Evolutionary conservation across 2,888 invertebrate species (phyloP).

Genomic region (Andrena minutula): DNA sequence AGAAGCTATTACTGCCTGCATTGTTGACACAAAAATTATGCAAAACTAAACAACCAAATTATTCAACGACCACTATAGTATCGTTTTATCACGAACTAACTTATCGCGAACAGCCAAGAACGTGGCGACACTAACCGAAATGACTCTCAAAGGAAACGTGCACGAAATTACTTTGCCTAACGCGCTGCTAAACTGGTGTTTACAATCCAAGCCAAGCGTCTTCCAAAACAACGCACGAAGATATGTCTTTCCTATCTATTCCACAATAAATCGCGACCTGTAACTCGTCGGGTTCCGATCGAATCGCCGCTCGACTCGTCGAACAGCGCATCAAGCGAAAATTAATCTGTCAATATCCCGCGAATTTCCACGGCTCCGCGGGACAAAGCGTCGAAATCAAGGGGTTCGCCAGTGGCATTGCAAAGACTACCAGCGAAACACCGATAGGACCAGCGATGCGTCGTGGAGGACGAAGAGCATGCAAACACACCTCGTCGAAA

Average conservation of each 20-base stretch:
- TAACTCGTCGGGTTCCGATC: background rate
- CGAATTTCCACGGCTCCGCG: background rate
- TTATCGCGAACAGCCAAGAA: background rate
- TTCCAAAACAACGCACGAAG: slow-evolving; percentile 10
- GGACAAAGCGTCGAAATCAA: background rate
- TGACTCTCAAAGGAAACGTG: background rate
- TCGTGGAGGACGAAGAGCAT: background rate
- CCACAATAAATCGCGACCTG: slow-evolving; percentile 4
- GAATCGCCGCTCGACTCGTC: background rate
- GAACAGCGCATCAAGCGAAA: background rate
- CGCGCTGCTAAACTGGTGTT: slow-evolving; percentile 13
- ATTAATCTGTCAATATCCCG: background rate
- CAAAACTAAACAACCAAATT: background rate
- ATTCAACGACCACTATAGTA: background rate
- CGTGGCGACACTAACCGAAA: background rate
- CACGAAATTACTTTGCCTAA: background rate
- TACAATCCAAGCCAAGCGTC: slow-evolving; percentile 3
- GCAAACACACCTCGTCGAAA: background rate
- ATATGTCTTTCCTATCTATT: background rate
- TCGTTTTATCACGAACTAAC: background rate
- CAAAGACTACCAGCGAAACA: background rate
- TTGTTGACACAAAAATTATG: background rate
- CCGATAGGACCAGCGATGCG: background rate
- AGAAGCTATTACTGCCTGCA: background rate
- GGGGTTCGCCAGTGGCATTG: background rate